Evolutionary conservation across 1,140 invertebrate species (phyloP).

Genomic region (Ladona fulva): DNA sequence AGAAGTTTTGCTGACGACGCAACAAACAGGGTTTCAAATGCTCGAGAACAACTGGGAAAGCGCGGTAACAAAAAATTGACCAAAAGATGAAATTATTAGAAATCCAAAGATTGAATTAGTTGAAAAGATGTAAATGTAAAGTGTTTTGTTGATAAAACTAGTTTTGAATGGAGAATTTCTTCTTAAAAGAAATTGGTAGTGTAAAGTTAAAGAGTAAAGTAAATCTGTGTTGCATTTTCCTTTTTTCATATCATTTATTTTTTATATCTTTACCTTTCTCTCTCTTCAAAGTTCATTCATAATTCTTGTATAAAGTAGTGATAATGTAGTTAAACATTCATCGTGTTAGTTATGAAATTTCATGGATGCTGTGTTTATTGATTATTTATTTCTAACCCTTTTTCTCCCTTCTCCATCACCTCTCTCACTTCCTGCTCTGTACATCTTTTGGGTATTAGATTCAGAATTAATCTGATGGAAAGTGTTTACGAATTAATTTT

Average conservation of each 20-base stretch:
- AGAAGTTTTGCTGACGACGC: neutral
- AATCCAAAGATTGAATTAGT: neutral
- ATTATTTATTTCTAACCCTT: constrained; percentile 26
- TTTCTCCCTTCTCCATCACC: neutral
- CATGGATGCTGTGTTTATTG: constrained; percentile 38
- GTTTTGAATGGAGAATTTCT: neutral
- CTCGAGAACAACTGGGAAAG: neutral
- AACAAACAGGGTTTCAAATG: neutral
- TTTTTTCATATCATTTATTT: neutral
- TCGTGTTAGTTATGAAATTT: constrained; percentile 47
- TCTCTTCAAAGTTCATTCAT: neutral
- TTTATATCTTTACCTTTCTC: neutral
- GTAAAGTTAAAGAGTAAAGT: neutral
- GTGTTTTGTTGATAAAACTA: neutral
- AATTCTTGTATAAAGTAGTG: neutral
- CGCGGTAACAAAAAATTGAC: neutral
- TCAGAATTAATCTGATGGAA: neutral
- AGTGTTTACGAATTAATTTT: neutral
- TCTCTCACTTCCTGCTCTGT: neutral
- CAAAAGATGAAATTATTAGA: neutral
- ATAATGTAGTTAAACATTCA: constrained; percentile 10
- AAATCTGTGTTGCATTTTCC: neutral
- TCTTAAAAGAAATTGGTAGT: constrained; percentile 3
- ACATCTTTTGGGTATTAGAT: constrained; percentile 7
- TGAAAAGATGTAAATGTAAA: neutral